Evolutionary conservation across 2,888 invertebrate species (phyloP), one percentile per base, ranked within the genome.

Genomic region (Cancer borealis): DNA sequence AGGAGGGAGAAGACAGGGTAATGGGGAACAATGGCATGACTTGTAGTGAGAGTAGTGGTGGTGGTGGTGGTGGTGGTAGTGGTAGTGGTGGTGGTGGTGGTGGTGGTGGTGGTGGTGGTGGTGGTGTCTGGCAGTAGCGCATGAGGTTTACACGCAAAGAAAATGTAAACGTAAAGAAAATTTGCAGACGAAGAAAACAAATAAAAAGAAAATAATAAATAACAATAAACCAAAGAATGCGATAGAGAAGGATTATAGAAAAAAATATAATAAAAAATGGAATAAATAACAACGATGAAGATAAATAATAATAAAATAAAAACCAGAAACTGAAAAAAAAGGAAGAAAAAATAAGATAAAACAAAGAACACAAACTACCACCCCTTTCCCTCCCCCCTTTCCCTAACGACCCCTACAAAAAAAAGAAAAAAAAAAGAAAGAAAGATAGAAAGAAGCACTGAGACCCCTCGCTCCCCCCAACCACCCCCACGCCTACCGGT

Each of bases 1-100:
- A 54, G 14, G 54, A 54, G 39, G 54, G 54, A 66, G 66, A 66
- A 21, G 66, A 66, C 17, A 6, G 66, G 0, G 66, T 66, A 66
- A 66, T 66, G 66, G 66, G n/a, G 66, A 66, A n/a, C 66, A 66
- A 66, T 66, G 66, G 8, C n/a, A n/a, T 66, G 66, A 66, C 66
- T 66, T 14, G 21, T 66, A 8, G 66, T n/a, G 66, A 21, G 14
- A 2, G 66, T 66, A 6, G 66, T n/a, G n/a, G 66, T 66, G 66
- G 66, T n/a, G 66, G 66, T 66, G 66, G n/a, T n/a, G 21, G n/a
- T n/a, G 66, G n/a, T 66, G 21, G 66, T 66, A 21, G 66, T 66
- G 66, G 66, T 54, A 3, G 54, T 54, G 54, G 54, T 54, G 14
- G 54, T 54, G 14, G 54, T 54, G 54, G 54, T 54, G 54, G 54